Evolutionary conservation across 2,888 invertebrate genomes (phyloP).

Genomic region (Synanthedon formicaeformis): DNA sequence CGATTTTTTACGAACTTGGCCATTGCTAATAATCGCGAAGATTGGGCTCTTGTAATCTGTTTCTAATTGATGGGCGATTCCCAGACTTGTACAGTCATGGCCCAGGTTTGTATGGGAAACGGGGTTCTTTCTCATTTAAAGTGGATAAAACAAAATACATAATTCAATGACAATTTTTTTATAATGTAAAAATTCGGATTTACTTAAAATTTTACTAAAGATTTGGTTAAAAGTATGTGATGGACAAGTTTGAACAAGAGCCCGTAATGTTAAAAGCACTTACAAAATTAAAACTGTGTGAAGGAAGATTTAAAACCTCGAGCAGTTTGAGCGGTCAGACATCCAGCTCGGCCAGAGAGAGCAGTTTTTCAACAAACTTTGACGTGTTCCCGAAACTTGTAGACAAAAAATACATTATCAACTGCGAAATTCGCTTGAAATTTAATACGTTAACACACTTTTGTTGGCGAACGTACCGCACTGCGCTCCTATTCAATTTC

Average conservation of each 20-base stretch:
- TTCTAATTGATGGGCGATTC: no score
- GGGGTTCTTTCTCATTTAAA: no score
- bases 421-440: conserved; percentile 2
- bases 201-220: no score
- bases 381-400: background rate
- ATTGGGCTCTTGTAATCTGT: no score
- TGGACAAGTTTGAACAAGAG: background rate
- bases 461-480: conserved; percentile 9
- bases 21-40: no score
- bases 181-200: no score
- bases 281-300: background rate
- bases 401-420: background rate
- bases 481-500: conserved; percentile 27
- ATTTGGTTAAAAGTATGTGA: background rate
- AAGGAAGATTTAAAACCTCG: background rate
- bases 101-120: no score
- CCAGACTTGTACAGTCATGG: no score
- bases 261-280: background rate
- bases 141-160: no score
- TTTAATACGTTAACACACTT: conserved; percentile 14
- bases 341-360: background rate
- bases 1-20: no score
- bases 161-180: no score
- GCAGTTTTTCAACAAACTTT: background rate
- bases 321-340: background rate